These are phyloP conservation scores for Tachysurus vachellii DNA, from an alignment of 2,113 vertebrate species.

Conservation along the genomic window DNA sequence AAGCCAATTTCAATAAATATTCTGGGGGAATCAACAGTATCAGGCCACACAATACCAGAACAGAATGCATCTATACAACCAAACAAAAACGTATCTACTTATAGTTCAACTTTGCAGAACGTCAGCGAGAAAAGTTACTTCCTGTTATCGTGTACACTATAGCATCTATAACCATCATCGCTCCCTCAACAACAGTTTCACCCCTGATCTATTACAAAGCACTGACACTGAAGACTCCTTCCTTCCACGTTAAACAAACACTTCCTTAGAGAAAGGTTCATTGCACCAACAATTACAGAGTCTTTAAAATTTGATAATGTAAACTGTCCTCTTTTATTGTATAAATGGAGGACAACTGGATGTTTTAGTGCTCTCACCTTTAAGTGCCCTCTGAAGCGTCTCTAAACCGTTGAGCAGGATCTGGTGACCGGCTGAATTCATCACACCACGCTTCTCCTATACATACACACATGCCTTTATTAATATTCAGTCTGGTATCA, in stretches of 20 bases:
- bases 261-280: background rate
- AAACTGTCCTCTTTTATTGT: no score
- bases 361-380: conserved; percentile 74
- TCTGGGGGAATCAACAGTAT: no score
- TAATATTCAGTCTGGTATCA: background rate
- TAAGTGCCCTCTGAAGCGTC: conserved; percentile 92
- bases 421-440: conserved; percentile 90
- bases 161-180: background rate
- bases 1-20: no score
- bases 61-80: no score
- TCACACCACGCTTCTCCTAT: conserved; percentile 91
- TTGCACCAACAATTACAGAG: background rate
- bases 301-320: no score
- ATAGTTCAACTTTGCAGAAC: no score
- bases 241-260: background rate
- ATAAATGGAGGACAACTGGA: fast-evolving
- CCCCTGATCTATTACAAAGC: background rate
- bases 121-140: no score
- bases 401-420: conserved; percentile 92
- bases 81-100: no score
- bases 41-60: no score
- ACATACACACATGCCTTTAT: conserved; percentile 4
- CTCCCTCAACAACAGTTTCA: background rate
- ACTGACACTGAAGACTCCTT: background rate
- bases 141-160: background rate